phyloP scores from a whole-genome alignment of 2,113 vertebrate genomes.

The Fulmarus glacialis region DNA sequence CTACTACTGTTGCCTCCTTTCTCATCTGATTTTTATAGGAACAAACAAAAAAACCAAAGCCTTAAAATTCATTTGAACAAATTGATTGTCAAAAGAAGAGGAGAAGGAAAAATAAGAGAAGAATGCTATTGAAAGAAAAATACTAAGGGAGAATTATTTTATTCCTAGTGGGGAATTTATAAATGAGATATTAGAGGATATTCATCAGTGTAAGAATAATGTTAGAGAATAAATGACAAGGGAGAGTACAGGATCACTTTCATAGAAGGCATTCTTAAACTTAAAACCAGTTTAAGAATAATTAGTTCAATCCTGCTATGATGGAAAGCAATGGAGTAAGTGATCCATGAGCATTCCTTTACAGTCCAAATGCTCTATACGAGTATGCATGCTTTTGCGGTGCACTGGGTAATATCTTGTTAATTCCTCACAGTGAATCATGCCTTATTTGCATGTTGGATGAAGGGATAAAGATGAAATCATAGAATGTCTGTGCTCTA shows the following conservation, averaged over 20 bases:
- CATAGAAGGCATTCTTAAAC: slow-evolving; percentile 5
- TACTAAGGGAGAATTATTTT: neutral
- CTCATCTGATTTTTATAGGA: slow-evolving; percentile 71
- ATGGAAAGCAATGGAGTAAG: neutral
- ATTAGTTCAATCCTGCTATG: neutral
- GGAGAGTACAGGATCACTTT: neutral
- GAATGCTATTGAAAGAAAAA: neutral
- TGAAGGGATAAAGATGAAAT: neutral
- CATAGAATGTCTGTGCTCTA: neutral
- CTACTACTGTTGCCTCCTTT: slow-evolving; percentile 76
- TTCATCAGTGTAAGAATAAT: neutral
- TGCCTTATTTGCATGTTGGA: neutral
- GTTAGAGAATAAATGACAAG: slow-evolving; percentile 16
- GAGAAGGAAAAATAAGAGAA: neutral
- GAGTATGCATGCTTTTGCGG: slow-evolving; percentile 18
- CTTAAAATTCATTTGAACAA: neutral
- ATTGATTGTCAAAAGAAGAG: neutral
- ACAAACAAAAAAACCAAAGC: slow-evolving; percentile 12
- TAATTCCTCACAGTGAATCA: slow-evolving; percentile 29
- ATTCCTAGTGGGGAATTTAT: neutral
- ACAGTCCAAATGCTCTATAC: neutral
- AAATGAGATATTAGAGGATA: slow-evolving; percentile 8
- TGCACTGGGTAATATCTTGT: neutral
- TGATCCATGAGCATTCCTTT: neutral
- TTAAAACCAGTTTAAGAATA: neutral